Evolutionary conservation across 1,140 invertebrate species (phyloP), one percentile per base, ranked within the genome.

Genomic region (Pinna nobilis): DNA sequence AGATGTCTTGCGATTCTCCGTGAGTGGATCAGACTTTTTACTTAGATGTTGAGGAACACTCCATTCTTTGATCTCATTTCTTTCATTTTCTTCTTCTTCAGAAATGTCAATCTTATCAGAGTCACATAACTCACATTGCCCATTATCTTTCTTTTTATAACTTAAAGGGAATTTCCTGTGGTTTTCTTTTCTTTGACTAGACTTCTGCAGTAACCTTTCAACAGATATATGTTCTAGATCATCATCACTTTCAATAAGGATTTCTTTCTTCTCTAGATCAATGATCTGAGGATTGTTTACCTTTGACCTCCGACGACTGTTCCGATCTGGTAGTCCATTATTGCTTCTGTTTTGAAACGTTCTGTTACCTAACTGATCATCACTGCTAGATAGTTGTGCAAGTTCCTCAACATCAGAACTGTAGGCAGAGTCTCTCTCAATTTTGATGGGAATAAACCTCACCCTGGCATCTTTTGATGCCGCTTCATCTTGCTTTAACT

Each of bases 341-440:
- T 51, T 51, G 25, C 7, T n/a, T 32, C 15, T 33, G 53, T 33
- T 57, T 13, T 30, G 20, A 33, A 15, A 33, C 7, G 32, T 20
- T 18, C 18, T 23, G 23, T 53, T 20, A 4, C 39, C 39, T 57
- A 15, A 44, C 6, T 59, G 35, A 20, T 53, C 35, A 25, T 18
- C 25, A 53, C 23, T 33, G 28, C 4, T 25, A 39, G 25, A 20
- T 59, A 25, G 28, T 11, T 9, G 25, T 28, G 11, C 2, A 53
- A 33, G 53, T n/a, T 53, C 47, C 20, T 53, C 49, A 51, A 41
- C 51, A 68, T 68, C 35, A 59, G 18, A 57, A 3, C 39, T 57
- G 18, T 68, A 11, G 33, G 44, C 30, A 9, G 25, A 35, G 32
- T 37, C 66, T 44, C 25, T 18, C 13, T 41, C 28, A 44, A 13